A percentile compares a stretch with the other conserved stretches of the same genome.
These are phyloP conservation scores for Euphydryas editha DNA, from an alignment of 2,888 invertebrate genomes.

Conservation along the genomic window DNA sequence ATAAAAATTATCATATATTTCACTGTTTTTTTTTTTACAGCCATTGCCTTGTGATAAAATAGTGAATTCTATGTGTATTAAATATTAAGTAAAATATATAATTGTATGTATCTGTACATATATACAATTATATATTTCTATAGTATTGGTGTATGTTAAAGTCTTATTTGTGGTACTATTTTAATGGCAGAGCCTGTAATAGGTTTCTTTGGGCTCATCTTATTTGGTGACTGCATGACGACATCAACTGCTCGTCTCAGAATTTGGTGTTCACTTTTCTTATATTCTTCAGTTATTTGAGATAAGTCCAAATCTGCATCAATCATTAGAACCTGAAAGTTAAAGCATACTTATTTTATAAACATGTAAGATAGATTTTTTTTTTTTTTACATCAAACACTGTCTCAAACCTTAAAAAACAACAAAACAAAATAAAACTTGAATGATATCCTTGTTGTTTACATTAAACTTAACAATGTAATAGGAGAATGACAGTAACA, in stretches of 20 bases:
- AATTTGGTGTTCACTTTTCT: conserved; percentile 83
- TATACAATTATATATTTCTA: too few relatives aligned
- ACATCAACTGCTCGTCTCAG: conserved; percentile 76
- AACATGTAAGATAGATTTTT: too few relatives aligned
- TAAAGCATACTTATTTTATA: not conserved
- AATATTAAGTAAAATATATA: not conserved
- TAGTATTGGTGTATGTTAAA: conserved; percentile 53
- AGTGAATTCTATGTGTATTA: too few relatives aligned
- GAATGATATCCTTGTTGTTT: too few relatives aligned
- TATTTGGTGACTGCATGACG: conserved; percentile 77
- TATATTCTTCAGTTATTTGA: conserved; percentile 86
- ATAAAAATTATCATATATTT: too few relatives aligned
- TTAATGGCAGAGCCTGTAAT: conserved; percentile 69
- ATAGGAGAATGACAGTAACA: too few relatives aligned
- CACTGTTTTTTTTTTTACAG: too few relatives aligned
- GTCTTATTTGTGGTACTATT: conserved; percentile 67
- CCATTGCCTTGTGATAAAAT: conserved; percentile 4
- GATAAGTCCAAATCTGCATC: conserved; percentile 87
- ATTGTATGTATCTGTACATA: not conserved
- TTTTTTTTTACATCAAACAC: too few relatives aligned
- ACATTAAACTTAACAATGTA: too few relatives aligned
- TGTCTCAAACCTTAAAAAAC: too few relatives aligned
- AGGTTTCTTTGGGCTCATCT: conserved; percentile 77
- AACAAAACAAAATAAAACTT: too few relatives aligned
- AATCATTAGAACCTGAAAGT: conserved; percentile 84